Evolutionary conservation across 2,797 vertebrate species (phyloP).

Genomic region (Otus scops): DNA sequence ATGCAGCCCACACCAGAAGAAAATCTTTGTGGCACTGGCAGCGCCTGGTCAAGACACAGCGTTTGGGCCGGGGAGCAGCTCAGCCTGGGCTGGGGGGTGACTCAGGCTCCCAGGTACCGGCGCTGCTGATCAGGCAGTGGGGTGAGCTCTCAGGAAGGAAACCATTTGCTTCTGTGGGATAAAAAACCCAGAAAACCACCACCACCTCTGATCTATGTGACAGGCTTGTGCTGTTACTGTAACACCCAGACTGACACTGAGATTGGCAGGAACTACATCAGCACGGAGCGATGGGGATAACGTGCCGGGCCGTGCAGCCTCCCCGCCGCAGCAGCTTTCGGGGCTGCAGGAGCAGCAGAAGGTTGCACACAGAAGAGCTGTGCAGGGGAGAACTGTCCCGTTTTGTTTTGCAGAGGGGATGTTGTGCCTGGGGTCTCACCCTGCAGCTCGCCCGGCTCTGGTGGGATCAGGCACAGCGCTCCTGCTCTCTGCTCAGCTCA

Average conservation of each 20-base stretch:
- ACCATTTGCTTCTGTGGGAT: constrained; percentile 17
- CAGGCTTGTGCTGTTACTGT: neutral
- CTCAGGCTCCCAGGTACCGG: neutral
- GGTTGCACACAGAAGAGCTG: neutral
- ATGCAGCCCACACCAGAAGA: accelerated
- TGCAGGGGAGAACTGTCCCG: neutral
- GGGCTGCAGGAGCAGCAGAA: neutral
- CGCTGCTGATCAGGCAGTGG: neutral
- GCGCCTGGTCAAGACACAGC: accelerated
- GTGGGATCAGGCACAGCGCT: neutral
- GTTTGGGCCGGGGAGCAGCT: neutral
- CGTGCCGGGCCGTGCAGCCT: accelerated
- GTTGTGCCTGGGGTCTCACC: neutral
- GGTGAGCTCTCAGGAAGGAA: constrained; percentile 2
- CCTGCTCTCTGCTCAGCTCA: neutral
- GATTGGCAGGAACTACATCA: constrained; percentile 7
- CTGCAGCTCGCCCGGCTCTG: accelerated
- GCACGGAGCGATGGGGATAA: neutral
- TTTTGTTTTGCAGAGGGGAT: neutral
- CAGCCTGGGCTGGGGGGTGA: neutral
- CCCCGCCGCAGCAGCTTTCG: neutral
- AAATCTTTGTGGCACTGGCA: neutral
- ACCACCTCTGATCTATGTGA: neutral
- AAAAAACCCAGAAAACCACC: neutral
- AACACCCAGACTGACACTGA: neutral